These are phyloP conservation scores for Spinibarbus caldwelli DNA, from an alignment of 2,797 vertebrate species.

Conservation along the genomic window DNA sequence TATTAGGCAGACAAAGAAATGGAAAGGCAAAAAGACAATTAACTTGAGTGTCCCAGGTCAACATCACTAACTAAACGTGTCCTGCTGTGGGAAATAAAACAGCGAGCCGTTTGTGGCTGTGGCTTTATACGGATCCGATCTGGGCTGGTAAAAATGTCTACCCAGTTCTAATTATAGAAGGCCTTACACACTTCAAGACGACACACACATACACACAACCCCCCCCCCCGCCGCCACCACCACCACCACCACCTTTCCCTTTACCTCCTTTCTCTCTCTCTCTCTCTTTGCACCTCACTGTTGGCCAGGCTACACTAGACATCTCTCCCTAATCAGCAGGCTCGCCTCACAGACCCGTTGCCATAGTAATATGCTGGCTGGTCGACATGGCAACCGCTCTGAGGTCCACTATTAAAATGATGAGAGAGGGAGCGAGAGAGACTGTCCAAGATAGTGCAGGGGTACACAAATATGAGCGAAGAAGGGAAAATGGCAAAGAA, in stretches of 20 bases:
- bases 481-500: slow-evolving; percentile 60
- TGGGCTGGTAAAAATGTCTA: slow-evolving; percentile 62
- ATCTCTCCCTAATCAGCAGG: slow-evolving; percentile 87
- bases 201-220: slow-evolving; percentile 66
- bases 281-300: slow-evolving; percentile 69
- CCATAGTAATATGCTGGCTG: slow-evolving; percentile 97
- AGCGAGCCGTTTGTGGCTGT: slow-evolving; percentile 31
- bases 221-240: slow-evolving; percentile 30
- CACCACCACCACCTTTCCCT: slow-evolving; percentile 58
- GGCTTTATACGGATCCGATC: slow-evolving; percentile 40
- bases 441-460: slow-evolving; percentile 59
- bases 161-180: slow-evolving; percentile 64
- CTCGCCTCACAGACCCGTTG: slow-evolving; percentile 89
- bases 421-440: slow-evolving; percentile 72
- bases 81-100: slow-evolving; percentile 51
- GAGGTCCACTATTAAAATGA: slow-evolving; percentile 98
- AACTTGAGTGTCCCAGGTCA: slow-evolving; percentile 47
- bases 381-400: slow-evolving; percentile 99
- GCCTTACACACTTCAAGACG: slow-evolving; percentile 60
- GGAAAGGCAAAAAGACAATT: slow-evolving; percentile 39
- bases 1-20: slow-evolving; percentile 13
- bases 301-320: slow-evolving; percentile 85
- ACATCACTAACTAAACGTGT: slow-evolving; percentile 20
- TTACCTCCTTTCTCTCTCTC: slow-evolving; percentile 68
- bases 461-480: slow-evolving; percentile 47